A percentile compares a stretch with the other conserved stretches of the same genome.
phyloP scores from a whole-genome alignment of 2,113 vertebrate genomes.

The Columbina picui region DNA sequence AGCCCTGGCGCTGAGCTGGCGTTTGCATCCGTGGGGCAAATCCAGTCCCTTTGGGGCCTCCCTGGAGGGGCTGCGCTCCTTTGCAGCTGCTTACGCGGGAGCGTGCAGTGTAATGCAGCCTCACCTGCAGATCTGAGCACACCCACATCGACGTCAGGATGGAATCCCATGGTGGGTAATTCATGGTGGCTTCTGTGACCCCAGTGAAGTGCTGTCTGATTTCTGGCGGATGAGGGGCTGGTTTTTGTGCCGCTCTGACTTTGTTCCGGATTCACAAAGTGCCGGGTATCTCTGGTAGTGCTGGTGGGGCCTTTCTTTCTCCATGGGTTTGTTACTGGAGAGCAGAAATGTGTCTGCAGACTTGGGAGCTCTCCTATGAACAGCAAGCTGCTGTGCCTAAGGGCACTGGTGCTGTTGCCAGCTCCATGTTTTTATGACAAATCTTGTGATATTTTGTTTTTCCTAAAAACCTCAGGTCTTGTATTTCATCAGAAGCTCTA shows the following conservation, averaged over 20 bases:
- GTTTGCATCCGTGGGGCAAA: not conserved
- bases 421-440: constrained; percentile 19
- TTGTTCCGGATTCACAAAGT: not conserved
- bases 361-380: constrained; percentile 24
- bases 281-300: not conserved
- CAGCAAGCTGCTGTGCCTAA: constrained; percentile 19
- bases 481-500: constrained; percentile 49
- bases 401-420: constrained; percentile 11
- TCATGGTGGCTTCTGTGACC: not conserved
- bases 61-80: not conserved
- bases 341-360: constrained; percentile 27
- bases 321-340: constrained; percentile 27
- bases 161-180: not conserved
- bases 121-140: not conserved
- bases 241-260: not conserved
- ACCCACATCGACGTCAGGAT: not conserved
- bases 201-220: not conserved
- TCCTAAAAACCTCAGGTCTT: constrained; percentile 53
- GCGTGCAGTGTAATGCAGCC: not conserved
- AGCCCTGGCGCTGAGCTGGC: not conserved
- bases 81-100: not conserved
- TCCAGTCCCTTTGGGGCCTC: not conserved
- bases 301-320: not conserved
- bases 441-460: constrained; percentile 64
- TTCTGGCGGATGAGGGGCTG: not conserved